These are phyloP conservation scores for Artibeus jamaicensis DNA, from an alignment of 2,797 vertebrate species.

Conservation along the genomic window DNA sequence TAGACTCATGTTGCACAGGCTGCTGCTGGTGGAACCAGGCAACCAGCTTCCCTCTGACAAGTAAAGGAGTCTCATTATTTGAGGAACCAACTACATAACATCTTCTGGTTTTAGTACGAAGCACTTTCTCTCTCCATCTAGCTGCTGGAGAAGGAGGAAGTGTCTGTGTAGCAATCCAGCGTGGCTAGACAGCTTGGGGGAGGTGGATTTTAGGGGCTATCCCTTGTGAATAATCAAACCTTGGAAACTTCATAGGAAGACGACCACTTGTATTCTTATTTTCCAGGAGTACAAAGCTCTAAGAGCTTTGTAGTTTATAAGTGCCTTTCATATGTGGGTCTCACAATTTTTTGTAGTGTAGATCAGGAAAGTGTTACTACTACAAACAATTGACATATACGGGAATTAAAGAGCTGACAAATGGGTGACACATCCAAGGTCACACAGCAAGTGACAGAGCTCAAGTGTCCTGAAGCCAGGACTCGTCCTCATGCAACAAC, in stretches of 20 bases:
- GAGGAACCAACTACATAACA: slow-evolving; percentile 46
- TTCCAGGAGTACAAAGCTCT: neutral
- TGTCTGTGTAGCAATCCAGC: slow-evolving; percentile 19
- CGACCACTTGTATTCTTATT: neutral
- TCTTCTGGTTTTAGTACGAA: slow-evolving; percentile 47
- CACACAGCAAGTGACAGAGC: slow-evolving; percentile 16
- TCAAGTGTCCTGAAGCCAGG: neutral
- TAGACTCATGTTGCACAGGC: neutral
- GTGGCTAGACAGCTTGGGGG: neutral
- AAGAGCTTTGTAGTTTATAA: neutral
- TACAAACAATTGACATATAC: neutral
- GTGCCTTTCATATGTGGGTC: neutral
- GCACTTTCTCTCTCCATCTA: slow-evolving; percentile 55
- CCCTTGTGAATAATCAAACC: neutral
- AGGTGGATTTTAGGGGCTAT: slow-evolving; percentile 54
- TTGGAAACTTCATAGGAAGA: neutral
- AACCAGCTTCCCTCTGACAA: neutral
- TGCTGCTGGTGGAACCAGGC: neutral
- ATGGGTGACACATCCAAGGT: slow-evolving; percentile 22
- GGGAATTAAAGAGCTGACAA: slow-evolving; percentile 4
- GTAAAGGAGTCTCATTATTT: neutral
- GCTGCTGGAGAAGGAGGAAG: slow-evolving; percentile 30
- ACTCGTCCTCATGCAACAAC: neutral
- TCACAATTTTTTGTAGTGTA: neutral
- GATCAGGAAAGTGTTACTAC: neutral